These are phyloP conservation scores for Noctua janthina DNA, from an alignment of 2,888 invertebrate species.

Conservation along the genomic window DNA sequence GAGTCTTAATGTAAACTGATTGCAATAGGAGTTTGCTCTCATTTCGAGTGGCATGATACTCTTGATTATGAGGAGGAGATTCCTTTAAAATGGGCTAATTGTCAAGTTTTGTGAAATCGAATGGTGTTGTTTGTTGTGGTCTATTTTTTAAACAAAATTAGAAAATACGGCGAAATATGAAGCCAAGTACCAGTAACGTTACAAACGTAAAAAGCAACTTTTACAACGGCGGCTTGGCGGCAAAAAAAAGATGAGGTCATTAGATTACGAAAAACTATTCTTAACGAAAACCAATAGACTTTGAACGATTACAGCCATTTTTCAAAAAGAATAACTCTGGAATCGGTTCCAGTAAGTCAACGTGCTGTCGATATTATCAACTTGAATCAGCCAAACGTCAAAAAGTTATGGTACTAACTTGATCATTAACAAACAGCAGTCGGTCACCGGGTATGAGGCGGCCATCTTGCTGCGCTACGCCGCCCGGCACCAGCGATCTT, in stretches of 20 bases:
- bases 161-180: too few relatives aligned
- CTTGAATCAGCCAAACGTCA: not conserved
- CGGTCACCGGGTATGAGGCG: constrained; percentile 99
- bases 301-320: not conserved
- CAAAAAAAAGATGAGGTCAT: not conserved
- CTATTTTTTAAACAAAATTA: too few relatives aligned
- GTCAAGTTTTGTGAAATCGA: too few relatives aligned
- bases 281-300: not conserved
- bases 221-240: not conserved
- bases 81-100: too few relatives aligned
- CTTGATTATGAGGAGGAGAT: too few relatives aligned
- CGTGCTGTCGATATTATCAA: not conserved
- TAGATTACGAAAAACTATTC: not conserved
- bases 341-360: not conserved
- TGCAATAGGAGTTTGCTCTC: too few relatives aligned
- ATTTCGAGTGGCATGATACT: too few relatives aligned
- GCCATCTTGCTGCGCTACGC: constrained; percentile 99
- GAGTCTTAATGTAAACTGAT: too few relatives aligned
- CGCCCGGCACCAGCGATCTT: constrained; percentile 99
- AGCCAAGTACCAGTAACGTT: too few relatives aligned
- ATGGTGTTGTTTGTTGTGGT: too few relatives aligned
- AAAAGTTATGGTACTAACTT: constrained; percentile 78
- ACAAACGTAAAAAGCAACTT: not conserved
- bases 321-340: not conserved
- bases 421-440: constrained; percentile 98